Conservation (phyloP, 2,888 invertebrate genomes). For the Amblyjoppa fuscipennis region DNA sequence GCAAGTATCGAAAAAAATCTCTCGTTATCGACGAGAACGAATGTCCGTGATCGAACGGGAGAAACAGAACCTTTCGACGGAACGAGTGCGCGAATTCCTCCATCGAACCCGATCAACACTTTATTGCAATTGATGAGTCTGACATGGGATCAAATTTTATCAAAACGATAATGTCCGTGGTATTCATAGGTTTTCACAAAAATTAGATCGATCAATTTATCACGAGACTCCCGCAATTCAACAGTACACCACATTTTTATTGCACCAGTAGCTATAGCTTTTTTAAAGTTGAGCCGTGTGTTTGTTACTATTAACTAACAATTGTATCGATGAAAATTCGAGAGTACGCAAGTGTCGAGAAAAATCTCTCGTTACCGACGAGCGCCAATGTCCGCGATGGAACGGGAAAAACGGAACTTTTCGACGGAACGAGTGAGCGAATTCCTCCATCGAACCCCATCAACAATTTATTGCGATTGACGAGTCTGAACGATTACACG, state of each 20-base stretch:
- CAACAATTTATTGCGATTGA: slow-evolving; percentile 69
- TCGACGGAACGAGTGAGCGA: slow-evolving; percentile 46
- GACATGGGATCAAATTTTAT: slow-evolving; percentile 6
- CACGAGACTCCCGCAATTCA: not conserved
- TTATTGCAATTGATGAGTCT: slow-evolving; percentile 69
- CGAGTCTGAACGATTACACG: slow-evolving; percentile 71
- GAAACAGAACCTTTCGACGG: slow-evolving; percentile 53
- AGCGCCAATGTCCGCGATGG: not conserved
- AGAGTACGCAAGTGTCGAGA: not conserved
- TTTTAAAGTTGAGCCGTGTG: not conserved
- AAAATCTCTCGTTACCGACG: not conserved
- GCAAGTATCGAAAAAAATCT: not conserved
- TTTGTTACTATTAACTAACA: not conserved
- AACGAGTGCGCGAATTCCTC: slow-evolving; percentile 31
- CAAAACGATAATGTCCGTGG: too few relatives aligned
- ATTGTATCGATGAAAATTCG: slow-evolving; percentile 5
- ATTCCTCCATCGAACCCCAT: slow-evolving; percentile 43
- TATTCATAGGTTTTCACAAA: too few relatives aligned
- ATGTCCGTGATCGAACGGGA: not conserved
- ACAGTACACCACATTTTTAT: not conserved
- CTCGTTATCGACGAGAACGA: not conserved
- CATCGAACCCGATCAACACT: slow-evolving; percentile 62
- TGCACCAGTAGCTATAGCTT: not conserved
- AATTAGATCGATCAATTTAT: not conserved
- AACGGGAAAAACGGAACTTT: slow-evolving; percentile 40